phyloP scores from a whole-genome alignment of 1,140 invertebrate species.

The Maconellicoccus hirsutus region DNA sequence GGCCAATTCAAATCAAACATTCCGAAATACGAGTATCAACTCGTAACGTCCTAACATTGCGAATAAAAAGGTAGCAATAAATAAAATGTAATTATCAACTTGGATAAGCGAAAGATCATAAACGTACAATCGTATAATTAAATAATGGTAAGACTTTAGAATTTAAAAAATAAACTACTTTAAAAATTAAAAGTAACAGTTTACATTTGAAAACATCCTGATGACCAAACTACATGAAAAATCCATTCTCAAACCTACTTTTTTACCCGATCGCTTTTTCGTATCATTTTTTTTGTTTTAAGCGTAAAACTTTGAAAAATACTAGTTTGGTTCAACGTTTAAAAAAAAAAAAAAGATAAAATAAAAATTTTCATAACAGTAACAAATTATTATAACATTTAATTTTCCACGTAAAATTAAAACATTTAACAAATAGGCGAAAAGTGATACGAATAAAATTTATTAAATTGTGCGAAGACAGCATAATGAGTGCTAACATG shows the following conservation, averaged over 20 bases:
- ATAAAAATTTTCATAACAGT: not conserved
- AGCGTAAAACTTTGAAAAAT: not conserved
- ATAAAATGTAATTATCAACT: not conserved
- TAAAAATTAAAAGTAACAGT: not conserved
- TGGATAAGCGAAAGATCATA: constrained; percentile 10
- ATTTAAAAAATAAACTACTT: not conserved
- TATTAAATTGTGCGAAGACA: constrained; percentile 10
- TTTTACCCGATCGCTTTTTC: not conserved
- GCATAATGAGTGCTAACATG: constrained; percentile 12
- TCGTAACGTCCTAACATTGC: too few species aligned
- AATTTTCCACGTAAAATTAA: not conserved
- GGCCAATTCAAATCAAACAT: too few species aligned
- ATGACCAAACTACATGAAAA: too few species aligned
- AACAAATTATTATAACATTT: not conserved
- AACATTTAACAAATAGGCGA: constrained; percentile 4
- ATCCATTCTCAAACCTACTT: too few species aligned
- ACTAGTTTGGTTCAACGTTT: not conserved
- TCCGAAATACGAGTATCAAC: too few species aligned
- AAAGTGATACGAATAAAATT: constrained; percentile 9
- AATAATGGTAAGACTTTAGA: constrained; percentile 18
- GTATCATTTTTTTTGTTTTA: not conserved
- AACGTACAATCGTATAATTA: not conserved
- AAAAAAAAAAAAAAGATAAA: not conserved
- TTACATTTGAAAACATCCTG: not conserved
- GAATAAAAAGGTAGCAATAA: not conserved